phyloP scores from a whole-genome alignment of 2,797 vertebrate genomes.

The Falco peregrinus region DNA sequence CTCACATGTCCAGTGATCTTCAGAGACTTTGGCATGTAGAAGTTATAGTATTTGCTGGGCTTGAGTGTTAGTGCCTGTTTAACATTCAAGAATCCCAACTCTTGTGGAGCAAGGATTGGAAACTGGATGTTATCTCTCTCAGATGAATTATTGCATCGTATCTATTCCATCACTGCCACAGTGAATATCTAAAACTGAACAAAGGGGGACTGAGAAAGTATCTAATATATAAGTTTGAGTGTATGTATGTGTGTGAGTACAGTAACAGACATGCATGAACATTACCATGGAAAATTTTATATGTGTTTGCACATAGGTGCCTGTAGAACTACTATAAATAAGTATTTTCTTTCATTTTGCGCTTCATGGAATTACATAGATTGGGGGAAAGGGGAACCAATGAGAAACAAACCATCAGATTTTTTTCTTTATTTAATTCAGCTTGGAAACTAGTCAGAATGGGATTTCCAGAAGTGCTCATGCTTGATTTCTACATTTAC shows the following conservation, averaged over 20 bases:
- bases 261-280: fast-evolving
- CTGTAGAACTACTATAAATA: neutral
- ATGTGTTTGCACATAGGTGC: neutral
- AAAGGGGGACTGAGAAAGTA: neutral
- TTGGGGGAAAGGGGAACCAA: neutral
- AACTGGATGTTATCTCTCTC: neutral
- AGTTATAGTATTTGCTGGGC: neutral
- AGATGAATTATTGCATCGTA: neutral
- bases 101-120: neutral
- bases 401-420: neutral
- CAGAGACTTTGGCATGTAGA: neutral
- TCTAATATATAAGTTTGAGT: neutral
- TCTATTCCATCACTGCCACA: neutral
- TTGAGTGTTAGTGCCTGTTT: neutral
- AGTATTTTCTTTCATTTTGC: neutral
- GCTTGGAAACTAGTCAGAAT: neutral
- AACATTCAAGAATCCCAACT: neutral
- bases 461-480: fast-evolving
- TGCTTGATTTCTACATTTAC: neutral
- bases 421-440: neutral
- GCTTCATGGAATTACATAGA: neutral
- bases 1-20: neutral
- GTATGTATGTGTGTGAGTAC: neutral
- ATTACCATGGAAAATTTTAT: neutral
- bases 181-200: neutral